phyloP scores from a whole-genome alignment of 2,797 vertebrate species.

The Enteromius viviparus region DNA sequence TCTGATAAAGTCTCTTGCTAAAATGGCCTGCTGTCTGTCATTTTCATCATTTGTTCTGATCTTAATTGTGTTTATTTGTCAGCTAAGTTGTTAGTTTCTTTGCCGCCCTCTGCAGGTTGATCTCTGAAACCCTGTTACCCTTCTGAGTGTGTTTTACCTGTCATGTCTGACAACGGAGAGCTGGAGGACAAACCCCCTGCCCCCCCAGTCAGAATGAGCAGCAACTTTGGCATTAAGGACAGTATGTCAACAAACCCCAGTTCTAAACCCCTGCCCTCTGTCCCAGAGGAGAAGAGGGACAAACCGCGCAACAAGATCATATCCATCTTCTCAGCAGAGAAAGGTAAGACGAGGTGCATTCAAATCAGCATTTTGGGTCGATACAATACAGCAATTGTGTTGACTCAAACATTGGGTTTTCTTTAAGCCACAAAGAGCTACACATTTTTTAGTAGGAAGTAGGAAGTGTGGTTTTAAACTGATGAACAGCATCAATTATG shows the following conservation, averaged over 20 bases:
- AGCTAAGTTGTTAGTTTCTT: constrained; percentile 5
- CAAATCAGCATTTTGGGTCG: not conserved
- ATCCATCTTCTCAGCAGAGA: constrained; percentile 93
- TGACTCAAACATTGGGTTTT: not conserved
- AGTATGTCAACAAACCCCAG: constrained; percentile 86
- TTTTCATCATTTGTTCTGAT: not conserved
- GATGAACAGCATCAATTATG: not conserved
- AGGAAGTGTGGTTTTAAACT: not conserved
- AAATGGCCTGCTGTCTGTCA: not conserved
- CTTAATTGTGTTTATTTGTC: not conserved
- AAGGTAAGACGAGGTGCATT: constrained; percentile 73
- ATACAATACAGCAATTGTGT: not conserved
- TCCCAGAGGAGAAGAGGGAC: constrained; percentile 88
- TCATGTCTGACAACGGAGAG: constrained; percentile 97
- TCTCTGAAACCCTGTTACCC: constrained; percentile 56
- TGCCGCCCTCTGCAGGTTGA: constrained; percentile 62
- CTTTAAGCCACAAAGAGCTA: not conserved
- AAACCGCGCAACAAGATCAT: constrained; percentile 93
- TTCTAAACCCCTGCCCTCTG: constrained; percentile 92
- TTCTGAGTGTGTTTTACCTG: constrained; percentile 70
- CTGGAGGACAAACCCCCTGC: constrained; percentile 98
- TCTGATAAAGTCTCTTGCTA: not conserved
- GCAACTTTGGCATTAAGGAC: constrained; percentile 89
- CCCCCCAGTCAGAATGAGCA: constrained; percentile 97
- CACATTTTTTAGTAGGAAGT: not conserved